Evolutionary conservation across 2,888 invertebrate genomes (phyloP), one percentile per base, ranked within the genome.

Genomic region (Lasius platythorax): DNA sequence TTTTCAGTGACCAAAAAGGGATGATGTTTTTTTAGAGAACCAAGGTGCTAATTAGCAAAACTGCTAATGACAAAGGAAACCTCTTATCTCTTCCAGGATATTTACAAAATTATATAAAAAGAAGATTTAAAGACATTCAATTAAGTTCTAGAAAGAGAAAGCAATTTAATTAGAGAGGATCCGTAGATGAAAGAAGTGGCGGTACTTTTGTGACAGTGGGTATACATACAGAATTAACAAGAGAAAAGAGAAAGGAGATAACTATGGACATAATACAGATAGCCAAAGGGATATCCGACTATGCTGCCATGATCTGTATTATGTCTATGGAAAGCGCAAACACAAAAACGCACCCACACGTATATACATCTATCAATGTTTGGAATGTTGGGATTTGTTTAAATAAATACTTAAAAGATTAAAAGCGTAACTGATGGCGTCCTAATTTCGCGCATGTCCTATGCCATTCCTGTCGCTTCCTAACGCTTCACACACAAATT

Each of bases 371-470:
- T 93, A 93, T 94, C 92, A 91, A 93, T 94, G 93, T 94, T 94
- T 93, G 91, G 91, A 93, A 93, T 92, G 93, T 94, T 94, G 93
- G 90, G 90, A 92, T 94, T 94, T 93, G 93, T 93, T 94, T 93
- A 90, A 93, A 94, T 93, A 93, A 94, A 93, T 92, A 90, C 89
- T 90, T 91, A 87, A 92, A 92, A 92, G 91, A 93, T 92, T 93
- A 90, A 91, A 89, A 88, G 74, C 85, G 83, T 88, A 87, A 46
- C 46, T 33, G 43, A 73, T 74, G 67, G 63, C 66, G 15, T 81
- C 66, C n/a, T 78, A 58, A 53, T 84, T 76, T 63, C 33, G 58
- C 37, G 53, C 46, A 40, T 28, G 23, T 43, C 67, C 82, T 15
- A 43, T n/a, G 28, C 18, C 46, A 40, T 37, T 9, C 67, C 30